phyloP scores from a whole-genome alignment of 2,797 vertebrate species.

The Pangasius sanitwongsei region DNA sequence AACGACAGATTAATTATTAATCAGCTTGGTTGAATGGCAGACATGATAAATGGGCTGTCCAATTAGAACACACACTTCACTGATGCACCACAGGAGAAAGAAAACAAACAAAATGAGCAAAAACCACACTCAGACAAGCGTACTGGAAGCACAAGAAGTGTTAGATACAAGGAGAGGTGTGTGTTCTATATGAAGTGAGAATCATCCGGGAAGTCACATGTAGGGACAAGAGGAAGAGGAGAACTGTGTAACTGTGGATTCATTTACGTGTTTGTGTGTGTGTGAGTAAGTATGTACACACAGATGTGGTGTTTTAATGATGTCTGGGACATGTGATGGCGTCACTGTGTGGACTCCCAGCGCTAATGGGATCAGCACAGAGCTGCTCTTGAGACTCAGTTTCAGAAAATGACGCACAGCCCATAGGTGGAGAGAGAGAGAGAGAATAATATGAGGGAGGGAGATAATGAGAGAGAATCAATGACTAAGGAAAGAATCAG shows the following conservation, averaged over 20 bases:
- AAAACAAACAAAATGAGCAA: conserved; percentile 30
- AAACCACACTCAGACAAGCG: conserved; percentile 5
- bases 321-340: conserved; percentile 51
- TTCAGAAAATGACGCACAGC: conserved; percentile 56
- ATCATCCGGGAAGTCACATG: conserved; percentile 31
- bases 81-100: conserved; percentile 14
- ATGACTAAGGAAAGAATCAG: not conserved
- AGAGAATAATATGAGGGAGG: conserved; percentile 1
- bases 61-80: conserved; percentile 31
- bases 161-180: conserved; percentile 8
- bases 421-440: conserved; percentile 50
- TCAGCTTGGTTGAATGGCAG: conserved; percentile 46
- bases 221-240: conserved; percentile 6
- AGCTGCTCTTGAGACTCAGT: conserved; percentile 56
- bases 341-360: conserved; percentile 57
- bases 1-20: conserved; percentile 54
- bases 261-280: conserved; percentile 7
- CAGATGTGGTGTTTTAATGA: conserved; percentile 54
- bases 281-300: conserved; percentile 25
- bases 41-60: conserved; percentile 48
- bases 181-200: conserved; percentile 12
- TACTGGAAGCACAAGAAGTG: conserved; percentile 9
- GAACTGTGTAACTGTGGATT: conserved; percentile 14
- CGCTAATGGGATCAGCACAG: conserved; percentile 55
- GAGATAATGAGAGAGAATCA: too few relatives aligned